Base-by-base conservation (phyloP, 2,888 invertebrate genomes). In the Ethmia dodecea region DNA sequence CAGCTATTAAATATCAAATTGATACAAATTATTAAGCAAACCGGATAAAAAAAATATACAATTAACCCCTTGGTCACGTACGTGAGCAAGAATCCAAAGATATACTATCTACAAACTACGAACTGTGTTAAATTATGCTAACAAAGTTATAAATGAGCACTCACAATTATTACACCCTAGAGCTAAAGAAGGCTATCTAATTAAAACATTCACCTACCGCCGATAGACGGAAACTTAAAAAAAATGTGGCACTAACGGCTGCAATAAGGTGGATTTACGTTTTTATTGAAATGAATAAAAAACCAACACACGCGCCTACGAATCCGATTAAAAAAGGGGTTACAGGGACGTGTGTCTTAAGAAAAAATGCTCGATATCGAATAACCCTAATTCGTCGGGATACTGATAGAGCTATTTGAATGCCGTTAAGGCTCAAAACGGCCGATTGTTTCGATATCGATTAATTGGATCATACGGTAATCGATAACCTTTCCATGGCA, bases 301-400 rank as follows among this genome's bases (percentile, higher is more conserved):
- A 83, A 72, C 34, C 43, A 47, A 55, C 66, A 75, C 84, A 83
- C 83, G 81, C 77, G 80, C 71, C 77, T 67, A 56, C 47, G 74
- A 72, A 80, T 77, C 78, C 76, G 78, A 80, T 81, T 83, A 83
- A 79, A 80, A 78, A 84, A 84, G 80, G 81, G 84, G 81, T 79
- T 73, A 61, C n/a, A n/a, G 49, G 10, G 76, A 71, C 71, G 66
- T 64, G 65, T 63, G 74, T 59, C 72, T 66, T 52, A 33, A 58
- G 54, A 72, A 75, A 80, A 76, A 77, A 74, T 57, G n/a, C n/a
- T 31, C 43, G 52, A 60, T 67, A 67, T 73, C 72, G 64, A 63
- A 79, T 75, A 79, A 77, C 80, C 73, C 76, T 76, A 76, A 79
- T 76, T 75, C 74, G 63, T 68, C 59, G 60, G 60, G 70, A 74